These are phyloP conservation scores for Phrynosoma blainvillii DNA, from an alignment of 2,113 vertebrate genomes.

Conservation along the genomic window DNA sequence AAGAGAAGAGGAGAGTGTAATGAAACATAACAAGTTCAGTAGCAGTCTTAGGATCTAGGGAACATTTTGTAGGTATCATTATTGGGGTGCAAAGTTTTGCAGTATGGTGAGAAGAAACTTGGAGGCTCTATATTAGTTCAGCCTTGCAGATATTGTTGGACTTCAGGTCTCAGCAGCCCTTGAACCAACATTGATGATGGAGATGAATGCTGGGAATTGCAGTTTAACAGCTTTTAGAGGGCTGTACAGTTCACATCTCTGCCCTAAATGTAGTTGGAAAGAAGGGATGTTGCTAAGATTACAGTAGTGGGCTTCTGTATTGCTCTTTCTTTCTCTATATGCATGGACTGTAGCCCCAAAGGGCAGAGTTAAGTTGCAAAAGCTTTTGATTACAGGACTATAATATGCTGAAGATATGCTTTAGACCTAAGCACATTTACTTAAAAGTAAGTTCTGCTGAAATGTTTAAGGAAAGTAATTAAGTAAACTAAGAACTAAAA, in stretches of 20 bases:
- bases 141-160: no score
- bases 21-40: background rate
- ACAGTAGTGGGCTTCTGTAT: background rate
- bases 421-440: background rate
- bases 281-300: background rate
- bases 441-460: slow-evolving; percentile 16
- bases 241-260: background rate
- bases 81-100: background rate
- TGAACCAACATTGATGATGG: no score
- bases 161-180: no score
- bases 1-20: background rate
- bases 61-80: background rate
- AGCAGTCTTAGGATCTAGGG: background rate
- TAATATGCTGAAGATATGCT: background rate
- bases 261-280: background rate
- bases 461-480: background rate
- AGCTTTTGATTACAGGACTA: background rate
- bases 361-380: background rate
- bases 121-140: background rate
- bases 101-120: background rate
- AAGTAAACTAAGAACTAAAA: slow-evolving; percentile 5
- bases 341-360: background rate
- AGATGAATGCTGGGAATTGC: background rate
- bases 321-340: no score
- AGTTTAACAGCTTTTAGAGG: background rate